A percentile compares a stretch with the other conserved stretches of the same genome.
Conservation (phyloP, 1,140 invertebrate species). For the Colletes latitarsis region DNA sequence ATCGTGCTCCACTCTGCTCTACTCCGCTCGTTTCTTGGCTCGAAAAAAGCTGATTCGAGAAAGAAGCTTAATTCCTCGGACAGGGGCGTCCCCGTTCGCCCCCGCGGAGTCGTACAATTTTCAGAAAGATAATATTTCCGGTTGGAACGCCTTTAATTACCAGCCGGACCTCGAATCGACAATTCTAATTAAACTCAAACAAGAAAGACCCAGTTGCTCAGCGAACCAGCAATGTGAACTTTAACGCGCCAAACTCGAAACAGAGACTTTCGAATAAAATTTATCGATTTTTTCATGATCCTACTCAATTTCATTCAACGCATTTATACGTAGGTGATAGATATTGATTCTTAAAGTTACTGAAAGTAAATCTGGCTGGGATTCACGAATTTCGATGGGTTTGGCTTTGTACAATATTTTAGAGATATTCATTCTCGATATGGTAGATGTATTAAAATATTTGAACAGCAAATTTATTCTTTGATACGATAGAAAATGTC, state of each 20-base stretch:
- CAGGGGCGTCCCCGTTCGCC: too few species aligned
- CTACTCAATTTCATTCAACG: too few species aligned
- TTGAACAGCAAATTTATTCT: too few species aligned
- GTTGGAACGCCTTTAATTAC: constrained; percentile 6
- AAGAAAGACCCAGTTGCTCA: background rate
- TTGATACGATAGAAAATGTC: too few species aligned
- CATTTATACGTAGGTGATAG: too few species aligned
- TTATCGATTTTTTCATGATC: background rate
- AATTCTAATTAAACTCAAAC: constrained; percentile 19
- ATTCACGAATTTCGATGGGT: too few species aligned
- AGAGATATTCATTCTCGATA: too few species aligned
- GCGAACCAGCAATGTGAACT: background rate
- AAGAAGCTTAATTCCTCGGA: background rate
- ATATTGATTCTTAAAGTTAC: too few species aligned
- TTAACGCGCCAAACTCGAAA: background rate
- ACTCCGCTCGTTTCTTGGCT: background rate
- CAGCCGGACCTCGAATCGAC: background rate
- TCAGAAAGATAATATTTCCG: constrained; percentile 12
- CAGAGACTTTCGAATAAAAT: background rate
- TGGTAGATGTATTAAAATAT: too few species aligned
- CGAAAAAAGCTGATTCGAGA: constrained; percentile 1
- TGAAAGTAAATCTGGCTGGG: too few species aligned
- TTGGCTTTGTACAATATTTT: too few species aligned
- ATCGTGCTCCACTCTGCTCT: background rate
- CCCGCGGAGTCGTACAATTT: background rate